These are phyloP conservation scores for Oryzias woworae DNA, from an alignment of 2,113 vertebrate genomes.

Conservation along the genomic window DNA sequence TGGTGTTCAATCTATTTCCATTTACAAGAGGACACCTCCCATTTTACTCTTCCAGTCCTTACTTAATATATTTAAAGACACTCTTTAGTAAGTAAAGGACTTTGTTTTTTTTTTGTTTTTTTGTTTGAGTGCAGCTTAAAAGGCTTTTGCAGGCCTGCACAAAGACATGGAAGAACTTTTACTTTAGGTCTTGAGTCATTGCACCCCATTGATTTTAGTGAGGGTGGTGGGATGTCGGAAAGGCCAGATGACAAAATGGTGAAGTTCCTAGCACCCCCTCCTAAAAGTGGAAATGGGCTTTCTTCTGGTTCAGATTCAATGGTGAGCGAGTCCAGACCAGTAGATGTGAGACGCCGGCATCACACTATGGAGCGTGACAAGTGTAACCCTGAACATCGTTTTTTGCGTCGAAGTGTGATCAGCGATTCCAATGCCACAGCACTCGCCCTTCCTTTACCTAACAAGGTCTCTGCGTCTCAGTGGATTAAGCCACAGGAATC, in stretches of 20 bases:
- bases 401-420: constrained; percentile 96
- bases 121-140: constrained; percentile 25
- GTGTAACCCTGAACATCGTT: constrained; percentile 89
- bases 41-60: constrained; percentile 54
- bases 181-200: constrained; percentile 56
- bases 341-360: constrained; percentile 89
- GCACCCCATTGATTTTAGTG: constrained; percentile 54
- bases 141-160: constrained; percentile 37
- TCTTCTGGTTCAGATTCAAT: constrained; percentile 92
- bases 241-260: constrained; percentile 79
- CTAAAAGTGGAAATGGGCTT: constrained; percentile 87
- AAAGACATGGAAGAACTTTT: constrained; percentile 55
- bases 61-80: constrained; percentile 58
- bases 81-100: constrained; percentile 34
- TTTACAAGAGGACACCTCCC: constrained; percentile 72
- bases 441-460: constrained; percentile 86
- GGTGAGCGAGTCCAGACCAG: constrained; percentile 79
- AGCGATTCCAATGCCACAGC: constrained; percentile 97
- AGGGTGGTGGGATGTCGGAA: constrained; percentile 81
- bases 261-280: constrained; percentile 81
- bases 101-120: constrained; percentile 20
- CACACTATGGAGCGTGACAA: constrained; percentile 97
- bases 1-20: constrained; percentile 63
- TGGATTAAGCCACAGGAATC: constrained; percentile 56
- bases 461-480: constrained; percentile 80